Conservation (phyloP, 2,888 invertebrate species). For the Imbricaverruca yamaguchii region DNA sequence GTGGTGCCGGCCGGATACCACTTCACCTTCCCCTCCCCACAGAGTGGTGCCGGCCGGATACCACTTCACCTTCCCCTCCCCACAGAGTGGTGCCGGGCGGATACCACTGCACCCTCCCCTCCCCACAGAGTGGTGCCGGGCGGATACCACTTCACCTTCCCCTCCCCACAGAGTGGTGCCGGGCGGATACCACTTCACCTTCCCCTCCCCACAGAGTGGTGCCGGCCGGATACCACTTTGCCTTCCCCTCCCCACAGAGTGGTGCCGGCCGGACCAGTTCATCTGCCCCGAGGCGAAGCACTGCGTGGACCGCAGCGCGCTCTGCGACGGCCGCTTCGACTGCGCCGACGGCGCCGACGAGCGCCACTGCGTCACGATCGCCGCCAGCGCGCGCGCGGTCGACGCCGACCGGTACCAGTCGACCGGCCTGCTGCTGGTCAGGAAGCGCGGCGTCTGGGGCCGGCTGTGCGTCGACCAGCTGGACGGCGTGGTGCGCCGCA, state of each 20-base stretch:
- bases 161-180: no score
- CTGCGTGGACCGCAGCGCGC: slow-evolving; percentile 43
- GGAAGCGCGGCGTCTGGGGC: slow-evolving; percentile 68
- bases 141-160: no score
- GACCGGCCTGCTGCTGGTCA: slow-evolving; percentile 60
- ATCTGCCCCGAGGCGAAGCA: slow-evolving; percentile 40
- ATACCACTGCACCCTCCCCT: no score
- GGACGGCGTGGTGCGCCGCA: slow-evolving; percentile 51
- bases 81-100: no score
- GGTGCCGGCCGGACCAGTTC: slow-evolving; percentile 41
- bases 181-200: no score
- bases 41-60: no score
- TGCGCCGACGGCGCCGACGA: slow-evolving; percentile 40
- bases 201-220: no score
- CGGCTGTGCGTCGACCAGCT: slow-evolving; percentile 65
- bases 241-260: background rate
- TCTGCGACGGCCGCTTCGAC: slow-evolving; percentile 47
- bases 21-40: no score
- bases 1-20: no score
- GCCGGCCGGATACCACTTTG: no score
- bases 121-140: no score
- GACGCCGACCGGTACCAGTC: background rate
- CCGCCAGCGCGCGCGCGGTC: background rate
- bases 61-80: no score
- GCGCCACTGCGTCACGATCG: slow-evolving; percentile 36